Evolutionary conservation across 2,113 vertebrate species (phyloP).

Genomic region (Coregonus clupeaformis): DNA sequence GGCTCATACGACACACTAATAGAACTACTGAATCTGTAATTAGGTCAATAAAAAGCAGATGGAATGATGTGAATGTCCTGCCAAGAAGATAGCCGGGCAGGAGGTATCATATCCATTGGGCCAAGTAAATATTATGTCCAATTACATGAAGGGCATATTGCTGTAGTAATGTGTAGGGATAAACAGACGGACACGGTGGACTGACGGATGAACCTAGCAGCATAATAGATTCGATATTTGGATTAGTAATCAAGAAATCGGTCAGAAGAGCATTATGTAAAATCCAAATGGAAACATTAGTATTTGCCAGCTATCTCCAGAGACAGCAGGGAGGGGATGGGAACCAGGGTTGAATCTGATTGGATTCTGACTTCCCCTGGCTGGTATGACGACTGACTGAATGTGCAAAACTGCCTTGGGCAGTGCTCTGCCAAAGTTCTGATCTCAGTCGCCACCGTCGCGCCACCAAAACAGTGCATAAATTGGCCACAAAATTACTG

Average conservation of each 20-base stretch:
- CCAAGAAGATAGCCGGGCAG: slow-evolving; percentile 15
- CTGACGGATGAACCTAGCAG: slow-evolving; percentile 16
- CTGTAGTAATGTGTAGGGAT: slow-evolving; percentile 4
- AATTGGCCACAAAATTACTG: slow-evolving; percentile 31
- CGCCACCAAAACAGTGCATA: slow-evolving; percentile 29
- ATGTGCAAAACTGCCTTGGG: slow-evolving; percentile 41
- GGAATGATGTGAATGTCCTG: slow-evolving; percentile 16
- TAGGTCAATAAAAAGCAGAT: slow-evolving; percentile 29
- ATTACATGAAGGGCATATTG: slow-evolving; percentile 40
- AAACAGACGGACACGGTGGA: slow-evolving; percentile 12
- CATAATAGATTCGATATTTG: slow-evolving; percentile 30
- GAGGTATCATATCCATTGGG: slow-evolving; percentile 39
- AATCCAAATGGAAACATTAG: slow-evolving; percentile 18
- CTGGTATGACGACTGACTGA: slow-evolving; percentile 47
- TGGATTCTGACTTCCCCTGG: slow-evolving; percentile 10
- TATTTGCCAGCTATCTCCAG: slow-evolving; percentile 22
- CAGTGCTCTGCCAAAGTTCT: slow-evolving; percentile 32
- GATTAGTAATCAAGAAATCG: slow-evolving; percentile 24
- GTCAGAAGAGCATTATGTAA: slow-evolving; percentile 27
- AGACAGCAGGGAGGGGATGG: slow-evolving; percentile 15
- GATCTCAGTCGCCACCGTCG: slow-evolving; percentile 10
- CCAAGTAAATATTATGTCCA: slow-evolving; percentile 39
- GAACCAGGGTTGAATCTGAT: slow-evolving; percentile 43
- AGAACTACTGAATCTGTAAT: slow-evolving; percentile 7
- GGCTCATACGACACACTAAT: slow-evolving; percentile 37